Percentiles rank a stretch among this genome's conserved stretches.
Conservation (phyloP, 92 coral and sea anemone species). For the Paramuricea clavata region DNA sequence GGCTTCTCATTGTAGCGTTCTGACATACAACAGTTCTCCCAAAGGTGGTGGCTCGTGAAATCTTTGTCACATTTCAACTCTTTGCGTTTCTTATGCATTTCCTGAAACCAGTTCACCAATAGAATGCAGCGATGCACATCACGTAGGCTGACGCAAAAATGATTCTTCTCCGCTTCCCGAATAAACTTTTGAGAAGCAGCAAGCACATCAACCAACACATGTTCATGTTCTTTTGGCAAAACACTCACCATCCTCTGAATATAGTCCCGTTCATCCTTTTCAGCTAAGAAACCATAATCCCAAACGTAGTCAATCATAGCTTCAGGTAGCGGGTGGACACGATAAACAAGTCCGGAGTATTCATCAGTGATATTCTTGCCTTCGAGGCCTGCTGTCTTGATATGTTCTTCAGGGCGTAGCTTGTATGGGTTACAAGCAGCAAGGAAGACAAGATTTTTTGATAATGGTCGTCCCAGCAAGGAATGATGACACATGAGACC, state of each 20-base stretch:
- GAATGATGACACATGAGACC: slow-evolving; percentile 89
- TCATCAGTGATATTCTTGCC: slow-evolving; percentile 90
- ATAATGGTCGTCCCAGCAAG: slow-evolving; percentile 76
- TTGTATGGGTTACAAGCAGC: slow-evolving; percentile 99
- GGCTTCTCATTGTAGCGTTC: slow-evolving; percentile 29
- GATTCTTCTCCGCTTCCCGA: slow-evolving; percentile 74
- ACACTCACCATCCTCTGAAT: slow-evolving; percentile 90
- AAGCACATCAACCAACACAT: slow-evolving; percentile 73
- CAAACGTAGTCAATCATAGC: slow-evolving; percentile 99
- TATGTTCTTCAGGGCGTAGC: slow-evolving; percentile 80
- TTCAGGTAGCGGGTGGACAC: slow-evolving; percentile 97
- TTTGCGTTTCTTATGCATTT: slow-evolving; percentile 54
- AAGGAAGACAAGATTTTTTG: slow-evolving; percentile 80
- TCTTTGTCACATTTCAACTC: slow-evolving; percentile 11
- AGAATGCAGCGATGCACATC: slow-evolving; percentile 85
- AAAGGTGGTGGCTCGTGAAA: slow-evolving; percentile 24
- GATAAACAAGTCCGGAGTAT: slow-evolving; percentile 88
- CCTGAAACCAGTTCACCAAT: slow-evolving; percentile 81
- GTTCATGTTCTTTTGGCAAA: slow-evolving; percentile 46
- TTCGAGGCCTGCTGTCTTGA: slow-evolving; percentile 90
- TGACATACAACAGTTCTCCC: slow-evolving; percentile 42
- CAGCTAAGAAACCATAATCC: slow-evolving; percentile 92
- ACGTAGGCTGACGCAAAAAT: slow-evolving; percentile 90
- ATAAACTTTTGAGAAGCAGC: slow-evolving; percentile 83
- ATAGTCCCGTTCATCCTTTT: slow-evolving; percentile 81